phyloP scores from a whole-genome alignment of 2,113 vertebrate species.

The Collichthys lucidus region DNA sequence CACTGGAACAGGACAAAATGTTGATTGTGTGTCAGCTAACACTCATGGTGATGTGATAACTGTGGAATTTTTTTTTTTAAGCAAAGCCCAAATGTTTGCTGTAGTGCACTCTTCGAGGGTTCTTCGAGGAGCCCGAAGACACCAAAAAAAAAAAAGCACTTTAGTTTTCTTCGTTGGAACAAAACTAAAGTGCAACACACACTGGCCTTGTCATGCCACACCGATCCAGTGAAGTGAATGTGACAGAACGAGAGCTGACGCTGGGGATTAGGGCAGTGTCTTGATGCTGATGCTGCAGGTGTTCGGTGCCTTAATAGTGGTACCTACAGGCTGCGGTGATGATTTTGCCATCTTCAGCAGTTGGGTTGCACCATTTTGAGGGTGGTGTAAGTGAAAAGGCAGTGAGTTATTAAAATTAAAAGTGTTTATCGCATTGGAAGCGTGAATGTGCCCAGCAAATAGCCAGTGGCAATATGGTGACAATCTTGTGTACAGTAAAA shows the following conservation, averaged over 20 bases:
- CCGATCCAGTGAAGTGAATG: neutral
- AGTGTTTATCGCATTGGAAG: neutral
- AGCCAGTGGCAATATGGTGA: neutral
- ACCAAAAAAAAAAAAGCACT: neutral
- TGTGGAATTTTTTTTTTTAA: conserved; percentile 5
- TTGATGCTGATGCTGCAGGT: neutral
- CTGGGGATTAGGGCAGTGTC: neutral
- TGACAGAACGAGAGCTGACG: neutral
- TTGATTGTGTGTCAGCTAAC: conserved; percentile 26
- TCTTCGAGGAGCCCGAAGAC: conserved; percentile 1
- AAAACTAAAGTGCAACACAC: conserved; percentile 32
- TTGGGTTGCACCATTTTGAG: neutral
- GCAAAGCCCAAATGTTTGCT: conserved; percentile 31
- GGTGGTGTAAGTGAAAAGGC: neutral
- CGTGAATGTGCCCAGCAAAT: neutral
- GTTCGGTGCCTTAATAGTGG: neutral
- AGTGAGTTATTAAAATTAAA: neutral
- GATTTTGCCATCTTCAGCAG: too few relatives aligned
- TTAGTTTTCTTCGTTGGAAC: conserved; percentile 5
- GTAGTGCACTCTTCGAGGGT: neutral
- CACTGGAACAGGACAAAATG: conserved; percentile 31
- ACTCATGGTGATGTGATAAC: conserved; percentile 34
- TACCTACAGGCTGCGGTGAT: too few relatives aligned
- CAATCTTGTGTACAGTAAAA: neutral
- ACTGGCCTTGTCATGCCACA: conserved; percentile 16